A percentile compares a stretch with the other conserved stretches of the same genome.
These are phyloP conservation scores for Equus przewalskii DNA, from an alignment of 2,113 vertebrate genomes.

Conservation along the genomic window DNA sequence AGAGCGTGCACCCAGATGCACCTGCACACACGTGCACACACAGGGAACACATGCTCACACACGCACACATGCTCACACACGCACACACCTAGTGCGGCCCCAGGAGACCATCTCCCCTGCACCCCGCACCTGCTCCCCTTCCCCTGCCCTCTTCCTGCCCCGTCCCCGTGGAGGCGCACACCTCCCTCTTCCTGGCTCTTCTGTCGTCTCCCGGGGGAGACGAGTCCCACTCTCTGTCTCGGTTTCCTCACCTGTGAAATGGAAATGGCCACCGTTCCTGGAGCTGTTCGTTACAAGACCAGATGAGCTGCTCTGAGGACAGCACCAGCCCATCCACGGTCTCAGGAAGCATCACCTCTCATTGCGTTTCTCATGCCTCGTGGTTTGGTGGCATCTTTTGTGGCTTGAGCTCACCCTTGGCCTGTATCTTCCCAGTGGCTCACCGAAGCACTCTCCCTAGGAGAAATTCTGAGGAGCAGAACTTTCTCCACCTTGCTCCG, in stretches of 20 bases:
- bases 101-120: neutral
- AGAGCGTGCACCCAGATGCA: neutral
- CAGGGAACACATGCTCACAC: too few species aligned
- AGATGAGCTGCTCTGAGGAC: fast-evolving
- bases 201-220: neutral
- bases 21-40: neutral
- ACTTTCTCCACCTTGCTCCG: neutral
- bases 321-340: fast-evolving
- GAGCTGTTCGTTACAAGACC: neutral
- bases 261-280: fast-evolving
- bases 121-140: neutral
- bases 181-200: neutral
- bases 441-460: neutral
- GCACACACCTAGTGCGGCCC: neutral
- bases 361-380: neutral
- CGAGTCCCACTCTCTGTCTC: neutral
- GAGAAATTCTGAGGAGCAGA: neutral
- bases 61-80: too few species aligned
- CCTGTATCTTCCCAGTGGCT: neutral
- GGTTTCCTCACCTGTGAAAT: neutral
- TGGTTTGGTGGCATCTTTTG: neutral
- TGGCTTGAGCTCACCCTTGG: neutral
- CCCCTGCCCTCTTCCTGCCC: neutral
- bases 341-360: neutral
- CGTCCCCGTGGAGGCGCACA: neutral